These are phyloP conservation scores for Antennarius maculatus DNA, from an alignment of 2,797 vertebrate species.

Conservation along the genomic window DNA sequence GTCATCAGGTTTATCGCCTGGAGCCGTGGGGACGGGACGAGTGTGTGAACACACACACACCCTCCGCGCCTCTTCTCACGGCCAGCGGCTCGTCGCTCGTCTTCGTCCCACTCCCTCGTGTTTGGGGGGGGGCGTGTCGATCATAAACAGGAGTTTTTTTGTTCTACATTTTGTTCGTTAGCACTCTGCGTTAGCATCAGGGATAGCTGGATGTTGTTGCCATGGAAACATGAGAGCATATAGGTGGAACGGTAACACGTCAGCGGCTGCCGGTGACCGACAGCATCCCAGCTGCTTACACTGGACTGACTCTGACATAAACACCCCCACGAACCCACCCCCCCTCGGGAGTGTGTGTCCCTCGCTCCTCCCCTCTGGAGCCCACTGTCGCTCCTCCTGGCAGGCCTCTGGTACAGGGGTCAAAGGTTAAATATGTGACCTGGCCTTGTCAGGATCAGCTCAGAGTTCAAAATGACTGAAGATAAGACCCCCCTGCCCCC, in stretches of 20 bases:
- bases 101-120: too few relatives aligned
- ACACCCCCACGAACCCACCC: constrained; percentile 55
- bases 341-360: background rate
- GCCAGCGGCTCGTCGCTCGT: too few relatives aligned
- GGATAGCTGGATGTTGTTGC: too few relatives aligned
- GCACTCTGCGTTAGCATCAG: too few relatives aligned
- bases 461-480: constrained; percentile 35
- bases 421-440: constrained; percentile 69
- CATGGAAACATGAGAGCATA: constrained; percentile 35
- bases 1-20: constrained; percentile 4
- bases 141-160: too few relatives aligned
- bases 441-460: constrained; percentile 51
- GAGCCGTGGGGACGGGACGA: background rate
- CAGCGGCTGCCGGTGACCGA: constrained; percentile 57
- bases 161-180: too few relatives aligned
- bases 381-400: constrained; percentile 17
- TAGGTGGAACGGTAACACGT: constrained; percentile 57
- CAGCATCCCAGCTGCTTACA: constrained; percentile 66
- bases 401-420: constrained; percentile 29
- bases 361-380: constrained; percentile 7
- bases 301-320: constrained; percentile 53
- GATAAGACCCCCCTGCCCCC: constrained; percentile 33
- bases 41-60: too few relatives aligned
- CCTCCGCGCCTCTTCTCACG: too few relatives aligned
- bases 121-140: too few relatives aligned